Conservation (phyloP, 2,888 invertebrate genomes). For the Nematopogon swammerdamellus region DNA sequence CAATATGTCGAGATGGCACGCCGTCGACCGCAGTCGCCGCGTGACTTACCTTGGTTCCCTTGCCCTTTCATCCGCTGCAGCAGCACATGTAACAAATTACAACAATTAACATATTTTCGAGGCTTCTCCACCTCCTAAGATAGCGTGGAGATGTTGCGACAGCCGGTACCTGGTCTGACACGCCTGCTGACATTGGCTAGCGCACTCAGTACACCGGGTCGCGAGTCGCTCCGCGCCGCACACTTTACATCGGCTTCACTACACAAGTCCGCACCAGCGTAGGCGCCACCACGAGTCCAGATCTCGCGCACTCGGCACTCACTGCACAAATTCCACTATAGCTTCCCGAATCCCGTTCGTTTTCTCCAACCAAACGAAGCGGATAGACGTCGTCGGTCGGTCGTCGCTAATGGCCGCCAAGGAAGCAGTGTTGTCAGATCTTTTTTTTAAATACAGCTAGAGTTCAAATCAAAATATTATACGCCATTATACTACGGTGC, state of each 20-base stretch:
- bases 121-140: background rate
- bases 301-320: background rate
- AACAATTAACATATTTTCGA: constrained; percentile 17
- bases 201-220: constrained; percentile 55
- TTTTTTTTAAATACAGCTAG: too few relatives aligned
- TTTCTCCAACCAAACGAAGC: background rate
- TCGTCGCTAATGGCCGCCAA: background rate
- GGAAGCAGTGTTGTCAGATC: too few relatives aligned
- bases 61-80: constrained; percentile 81
- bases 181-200: constrained; percentile 88
- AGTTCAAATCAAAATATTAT: too few relatives aligned
- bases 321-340: background rate
- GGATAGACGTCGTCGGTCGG: background rate
- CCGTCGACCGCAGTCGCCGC: constrained; percentile 32
- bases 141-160: background rate
- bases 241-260: constrained; percentile 51
- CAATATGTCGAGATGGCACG: constrained; percentile 8
- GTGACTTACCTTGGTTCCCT: constrained; percentile 71
- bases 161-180: constrained; percentile 80
- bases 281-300: background rate
- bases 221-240: background rate
- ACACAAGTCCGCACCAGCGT: constrained; percentile 25
- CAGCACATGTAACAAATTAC: constrained; percentile 57
- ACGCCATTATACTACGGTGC: too few relatives aligned
- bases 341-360: background rate